These are phyloP conservation scores for Aricia artaxerxes DNA, from an alignment of 2,888 invertebrate genomes.

Conservation along the genomic window DNA sequence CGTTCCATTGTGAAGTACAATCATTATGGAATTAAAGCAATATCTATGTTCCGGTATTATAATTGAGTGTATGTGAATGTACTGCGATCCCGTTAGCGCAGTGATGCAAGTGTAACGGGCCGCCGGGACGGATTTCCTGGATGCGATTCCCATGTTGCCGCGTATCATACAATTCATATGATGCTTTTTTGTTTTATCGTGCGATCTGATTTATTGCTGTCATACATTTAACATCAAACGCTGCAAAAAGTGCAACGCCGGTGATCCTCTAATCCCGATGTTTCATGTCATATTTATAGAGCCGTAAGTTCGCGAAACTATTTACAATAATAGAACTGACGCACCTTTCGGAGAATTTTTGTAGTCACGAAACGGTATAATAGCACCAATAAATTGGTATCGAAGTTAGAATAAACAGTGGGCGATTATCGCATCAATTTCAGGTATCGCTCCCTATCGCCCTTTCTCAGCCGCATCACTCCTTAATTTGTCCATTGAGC, in stretches of 20 bases:
- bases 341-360: not conserved
- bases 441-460: conserved; percentile 37
- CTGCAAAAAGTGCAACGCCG: not conserved
- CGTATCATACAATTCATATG: conserved; percentile 45
- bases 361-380: not conserved
- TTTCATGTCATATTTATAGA: conserved; percentile 2
- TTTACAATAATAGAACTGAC: conserved; percentile 9
- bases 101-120: conserved; percentile 58
- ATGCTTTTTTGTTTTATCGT: conserved; percentile 31
- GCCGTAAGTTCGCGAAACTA: not conserved
- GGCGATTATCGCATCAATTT: conserved; percentile 30
- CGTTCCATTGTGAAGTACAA: conserved; percentile 52
- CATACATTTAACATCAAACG: not conserved
- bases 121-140: conserved; percentile 67
- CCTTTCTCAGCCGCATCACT: conserved; percentile 40
- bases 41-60: conserved; percentile 69
- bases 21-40: conserved; percentile 71
- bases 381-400: not conserved
- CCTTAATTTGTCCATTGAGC: conserved; percentile 66
- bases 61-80: conserved; percentile 52
- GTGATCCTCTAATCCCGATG: not conserved
- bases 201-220: conserved; percentile 11
- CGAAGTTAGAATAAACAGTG: conserved; percentile 11
- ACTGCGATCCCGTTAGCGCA: conserved; percentile 58
- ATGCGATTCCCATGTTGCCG: conserved; percentile 63